Evolutionary conservation across 2,888 invertebrate species (phyloP).

Genomic region (Branchellion lobata): DNA sequence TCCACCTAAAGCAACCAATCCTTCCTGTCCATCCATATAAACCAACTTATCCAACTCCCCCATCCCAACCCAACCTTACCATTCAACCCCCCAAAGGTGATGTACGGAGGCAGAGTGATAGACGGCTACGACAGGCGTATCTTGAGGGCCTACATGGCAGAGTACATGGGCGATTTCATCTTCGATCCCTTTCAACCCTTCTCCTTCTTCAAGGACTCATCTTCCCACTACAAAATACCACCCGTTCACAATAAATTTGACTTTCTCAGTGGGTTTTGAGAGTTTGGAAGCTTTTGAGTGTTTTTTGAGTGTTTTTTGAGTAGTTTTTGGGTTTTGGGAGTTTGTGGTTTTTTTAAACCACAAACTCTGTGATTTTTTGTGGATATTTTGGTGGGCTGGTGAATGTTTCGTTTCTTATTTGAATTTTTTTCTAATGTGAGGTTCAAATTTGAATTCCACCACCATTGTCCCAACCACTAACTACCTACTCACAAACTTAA

Average conservation of each 20-base stretch:
- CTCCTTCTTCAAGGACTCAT: slow-evolving; percentile 77
- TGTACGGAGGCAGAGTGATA: slow-evolving; percentile 91
- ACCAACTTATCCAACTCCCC: no score
- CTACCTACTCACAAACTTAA: no score
- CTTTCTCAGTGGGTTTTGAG: slow-evolving; percentile 56
- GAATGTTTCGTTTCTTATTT: no score
- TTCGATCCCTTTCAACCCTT: slow-evolving; percentile 88
- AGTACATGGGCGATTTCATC: slow-evolving; percentile 89
- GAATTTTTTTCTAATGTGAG: no score
- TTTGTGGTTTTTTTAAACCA: background rate
- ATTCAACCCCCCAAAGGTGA: slow-evolving; percentile 73
- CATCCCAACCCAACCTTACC: background rate
- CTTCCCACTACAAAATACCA: slow-evolving; percentile 79
- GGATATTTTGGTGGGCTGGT: no score
- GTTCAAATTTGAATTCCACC: no score
- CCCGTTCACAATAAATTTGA: slow-evolving; percentile 60
- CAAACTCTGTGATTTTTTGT: no score
- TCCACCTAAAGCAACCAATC: no score
- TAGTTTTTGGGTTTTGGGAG: background rate
- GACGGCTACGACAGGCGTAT: slow-evolving; percentile 86
- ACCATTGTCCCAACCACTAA: no score
- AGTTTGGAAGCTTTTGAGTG: background rate
- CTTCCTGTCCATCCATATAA: no score
- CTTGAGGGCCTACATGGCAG: slow-evolving; percentile 83
- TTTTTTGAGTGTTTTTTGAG: background rate